A percentile compares a stretch with the other conserved stretches of the same genome.
These are phyloP conservation scores for Lophius americanus DNA, from an alignment of 2,797 vertebrate species.

Conservation along the genomic window DNA sequence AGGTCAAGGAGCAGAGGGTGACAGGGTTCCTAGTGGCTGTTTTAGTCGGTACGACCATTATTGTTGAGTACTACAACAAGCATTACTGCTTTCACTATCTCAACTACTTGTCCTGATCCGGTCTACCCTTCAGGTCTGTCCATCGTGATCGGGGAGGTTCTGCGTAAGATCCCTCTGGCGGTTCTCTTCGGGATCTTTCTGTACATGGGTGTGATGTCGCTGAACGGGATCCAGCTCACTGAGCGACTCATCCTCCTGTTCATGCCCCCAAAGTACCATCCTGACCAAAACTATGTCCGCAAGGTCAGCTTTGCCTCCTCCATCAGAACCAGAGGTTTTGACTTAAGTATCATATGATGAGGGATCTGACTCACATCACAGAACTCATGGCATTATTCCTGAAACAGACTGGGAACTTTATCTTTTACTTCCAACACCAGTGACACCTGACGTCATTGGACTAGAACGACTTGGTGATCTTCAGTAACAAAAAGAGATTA, in stretches of 20 bases:
- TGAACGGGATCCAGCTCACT: constrained; percentile 92
- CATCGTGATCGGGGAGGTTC: constrained; percentile 90
- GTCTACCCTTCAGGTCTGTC: constrained; percentile 72
- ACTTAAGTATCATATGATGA: neutral
- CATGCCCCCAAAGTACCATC: constrained; percentile 94
- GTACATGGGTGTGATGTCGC: constrained; percentile 94
- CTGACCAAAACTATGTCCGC: constrained; percentile 86
- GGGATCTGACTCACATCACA: neutral
- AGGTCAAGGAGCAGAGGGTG: constrained; percentile 93
- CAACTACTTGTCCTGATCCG: neutral
- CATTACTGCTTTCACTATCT: neutral
- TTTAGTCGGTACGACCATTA: constrained; percentile 85
- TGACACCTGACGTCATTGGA: too few species aligned
- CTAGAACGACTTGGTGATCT: too few species aligned
- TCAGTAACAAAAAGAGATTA: too few species aligned
- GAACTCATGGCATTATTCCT: neutral
- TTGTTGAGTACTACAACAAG: neutral
- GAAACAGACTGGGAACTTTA: neutral
- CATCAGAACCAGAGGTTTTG: neutral
- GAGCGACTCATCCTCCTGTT: constrained; percentile 90
- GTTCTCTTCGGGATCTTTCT: constrained; percentile 95
- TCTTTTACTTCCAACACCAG: neutral
- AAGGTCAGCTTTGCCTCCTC: constrained; percentile 80
- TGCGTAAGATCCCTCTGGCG: constrained; percentile 89
- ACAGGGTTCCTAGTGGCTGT: constrained; percentile 91